phyloP scores from a whole-genome alignment of 2,113 vertebrate species.

The Pyxicephalus adspersus region DNA sequence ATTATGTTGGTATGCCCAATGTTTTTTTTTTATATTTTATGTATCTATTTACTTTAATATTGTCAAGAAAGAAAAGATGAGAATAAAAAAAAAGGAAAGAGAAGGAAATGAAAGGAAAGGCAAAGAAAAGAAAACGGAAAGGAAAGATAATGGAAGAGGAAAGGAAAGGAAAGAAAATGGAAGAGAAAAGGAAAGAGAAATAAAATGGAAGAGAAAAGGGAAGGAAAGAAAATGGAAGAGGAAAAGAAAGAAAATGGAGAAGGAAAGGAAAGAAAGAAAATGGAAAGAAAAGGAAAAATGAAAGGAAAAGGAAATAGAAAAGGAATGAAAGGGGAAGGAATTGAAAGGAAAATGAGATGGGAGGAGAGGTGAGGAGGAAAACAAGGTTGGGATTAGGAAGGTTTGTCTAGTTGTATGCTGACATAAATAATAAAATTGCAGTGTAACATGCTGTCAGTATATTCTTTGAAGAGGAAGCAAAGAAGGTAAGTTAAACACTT shows the following conservation, averaged over 20 bases:
- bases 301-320: not conserved
- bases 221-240: not conserved
- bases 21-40: no score
- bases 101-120: not conserved
- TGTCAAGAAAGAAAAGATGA: no score
- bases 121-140: not conserved
- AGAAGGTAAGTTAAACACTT: no score
- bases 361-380: not conserved
- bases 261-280: not conserved
- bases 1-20: no score
- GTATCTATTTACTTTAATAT: no score
- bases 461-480: not conserved
- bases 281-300: not conserved
- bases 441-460: no score
- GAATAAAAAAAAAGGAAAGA: no score
- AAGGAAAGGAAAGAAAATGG: not conserved
- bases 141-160: not conserved
- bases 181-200: not conserved
- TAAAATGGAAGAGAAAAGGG: not conserved
- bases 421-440: no score
- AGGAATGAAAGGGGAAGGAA: not conserved
- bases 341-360: not conserved
- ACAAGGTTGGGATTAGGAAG: not conserved
- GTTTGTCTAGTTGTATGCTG: no score
- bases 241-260: not conserved